Percentiles rank a stretch among this genome's conserved stretches.
Evolutionary conservation across 2,797 vertebrate genomes (phyloP).

Genomic region (Prunella strophiata): DNA sequence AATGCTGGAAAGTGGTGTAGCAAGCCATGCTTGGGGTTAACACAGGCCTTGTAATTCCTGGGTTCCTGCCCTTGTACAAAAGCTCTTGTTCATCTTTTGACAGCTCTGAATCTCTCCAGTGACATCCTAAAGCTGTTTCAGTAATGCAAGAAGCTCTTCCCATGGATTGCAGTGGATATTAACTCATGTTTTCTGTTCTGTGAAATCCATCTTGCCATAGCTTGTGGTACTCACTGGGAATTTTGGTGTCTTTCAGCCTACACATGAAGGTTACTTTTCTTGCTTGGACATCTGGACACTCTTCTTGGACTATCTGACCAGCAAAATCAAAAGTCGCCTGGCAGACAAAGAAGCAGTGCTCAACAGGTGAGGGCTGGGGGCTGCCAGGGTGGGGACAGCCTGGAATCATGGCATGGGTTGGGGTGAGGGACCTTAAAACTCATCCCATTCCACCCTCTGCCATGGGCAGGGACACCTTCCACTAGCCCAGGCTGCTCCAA

Average conservation of each 20-base stretch:
- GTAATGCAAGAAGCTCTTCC: not conserved
- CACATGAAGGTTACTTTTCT: constrained; percentile 96
- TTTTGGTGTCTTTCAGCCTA: constrained; percentile 83
- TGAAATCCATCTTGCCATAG: not conserved
- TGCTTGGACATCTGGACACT: constrained; percentile 98
- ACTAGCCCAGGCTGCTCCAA: not conserved
- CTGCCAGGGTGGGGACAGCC: not conserved
- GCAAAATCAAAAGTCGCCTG: constrained; percentile 94
- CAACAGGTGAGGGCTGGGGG: constrained; percentile 83
- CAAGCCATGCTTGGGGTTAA: not conserved
- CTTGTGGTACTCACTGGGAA: not conserved
- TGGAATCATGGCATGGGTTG: not conserved
- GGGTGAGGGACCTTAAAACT: not conserved
- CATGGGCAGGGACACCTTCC: not conserved
- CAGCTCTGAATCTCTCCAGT: not conserved
- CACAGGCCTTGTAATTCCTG: not conserved
- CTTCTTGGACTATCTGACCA: constrained; percentile 97
- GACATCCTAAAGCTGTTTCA: not conserved
- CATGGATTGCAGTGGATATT: not conserved
- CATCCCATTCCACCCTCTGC: accelerated
- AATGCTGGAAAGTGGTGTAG: not conserved
- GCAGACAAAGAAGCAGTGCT: constrained; percentile 93
- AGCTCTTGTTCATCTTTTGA: not conserved
- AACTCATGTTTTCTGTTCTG: not conserved
- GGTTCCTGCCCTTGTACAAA: not conserved